Conservation (phyloP, 2,797 vertebrate species). For the Anabas testudineus region DNA sequence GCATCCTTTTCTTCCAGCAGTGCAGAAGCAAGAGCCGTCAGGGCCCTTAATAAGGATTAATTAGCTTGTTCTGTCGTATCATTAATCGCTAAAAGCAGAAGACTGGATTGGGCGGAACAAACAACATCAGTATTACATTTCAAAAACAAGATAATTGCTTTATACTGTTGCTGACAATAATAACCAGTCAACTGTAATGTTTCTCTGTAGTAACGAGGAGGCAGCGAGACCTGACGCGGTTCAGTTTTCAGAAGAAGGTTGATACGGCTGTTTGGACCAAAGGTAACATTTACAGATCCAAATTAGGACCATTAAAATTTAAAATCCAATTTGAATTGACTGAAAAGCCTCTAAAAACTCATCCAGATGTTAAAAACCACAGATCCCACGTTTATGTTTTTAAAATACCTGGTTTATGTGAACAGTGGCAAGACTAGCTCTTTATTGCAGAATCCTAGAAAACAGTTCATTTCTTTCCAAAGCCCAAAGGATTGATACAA, state of each 20-base stretch:
- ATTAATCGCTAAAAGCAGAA: constrained; percentile 16
- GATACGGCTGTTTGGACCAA: too few species aligned
- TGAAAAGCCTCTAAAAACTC: too few species aligned
- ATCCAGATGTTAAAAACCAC: too few species aligned
- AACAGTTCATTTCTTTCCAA: not conserved
- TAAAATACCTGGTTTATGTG: too few species aligned
- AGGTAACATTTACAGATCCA: too few species aligned
- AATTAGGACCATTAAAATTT: too few species aligned
- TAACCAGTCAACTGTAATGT: not conserved
- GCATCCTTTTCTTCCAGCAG: constrained; percentile 51
- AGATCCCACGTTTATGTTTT: too few species aligned
- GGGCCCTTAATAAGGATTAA: constrained; percentile 47
- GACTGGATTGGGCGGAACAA: constrained; percentile 17
- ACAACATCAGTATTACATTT: constrained; percentile 35
- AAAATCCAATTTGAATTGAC: too few species aligned
- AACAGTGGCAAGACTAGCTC: too few species aligned
- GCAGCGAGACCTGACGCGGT: not conserved
- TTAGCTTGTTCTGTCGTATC: constrained; percentile 48
- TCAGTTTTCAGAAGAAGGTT: not conserved
- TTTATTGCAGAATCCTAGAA: too few species aligned
- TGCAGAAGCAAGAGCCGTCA: constrained; percentile 50
- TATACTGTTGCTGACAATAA: constrained; percentile 1
- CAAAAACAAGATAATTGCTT: constrained; percentile 16
- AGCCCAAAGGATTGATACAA: not conserved
- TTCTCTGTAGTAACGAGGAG: constrained; percentile 7